Evolutionary conservation across 2,888 invertebrate genomes (phyloP), one percentile per base, ranked within the genome.

Genomic region (Crioceris asparagi): DNA sequence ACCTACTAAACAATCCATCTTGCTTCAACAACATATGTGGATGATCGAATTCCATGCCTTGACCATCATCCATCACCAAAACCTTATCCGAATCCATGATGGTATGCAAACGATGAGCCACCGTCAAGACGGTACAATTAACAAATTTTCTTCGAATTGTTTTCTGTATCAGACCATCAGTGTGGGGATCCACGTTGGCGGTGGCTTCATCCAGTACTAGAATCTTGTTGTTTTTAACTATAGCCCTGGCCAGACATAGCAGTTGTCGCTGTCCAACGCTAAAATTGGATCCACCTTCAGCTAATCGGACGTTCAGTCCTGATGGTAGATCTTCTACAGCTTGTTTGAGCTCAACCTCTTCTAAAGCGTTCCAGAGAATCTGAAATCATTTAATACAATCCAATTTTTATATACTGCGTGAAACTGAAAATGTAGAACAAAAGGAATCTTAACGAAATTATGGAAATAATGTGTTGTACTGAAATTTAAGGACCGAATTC

Each of bases 91-190:
- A n/a, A n/a, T n/a, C n/a, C n/a, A n/a, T n/a, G n/a, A n/a, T n/a
- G n/a, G n/a, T n/a, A n/a, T n/a, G n/a, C n/a, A n/a, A n/a, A n/a
- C n/a, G n/a, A n/a, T n/a, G n/a, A n/a, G n/a, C n/a, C n/a, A n/a
- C n/a, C n/a, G n/a, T n/a, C n/a, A n/a, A n/a, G n/a, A 87, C 85
- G 1, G 85, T 85, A 57, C 84, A 86, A 11, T 75, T 68, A 1
- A 68, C 69, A 55, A 86, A 87, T 57, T 83, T 83, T 32, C 66
- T 68, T 43, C 83, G 67, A 40, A 87, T 85, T 1, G 84, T 83
- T 16, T 67, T 69, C 55, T 87, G 86, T 44, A 87, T 86, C 8
- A 85, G 60, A 2, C 71, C 73, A 53, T 86, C 85, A 17, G 85
- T 86, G 39, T 77, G 74, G 1, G 78, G 79, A 62, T 86, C 85